Conservation (phyloP, 2,797 vertebrate genomes). For the Thaleichthys pacificus region DNA sequence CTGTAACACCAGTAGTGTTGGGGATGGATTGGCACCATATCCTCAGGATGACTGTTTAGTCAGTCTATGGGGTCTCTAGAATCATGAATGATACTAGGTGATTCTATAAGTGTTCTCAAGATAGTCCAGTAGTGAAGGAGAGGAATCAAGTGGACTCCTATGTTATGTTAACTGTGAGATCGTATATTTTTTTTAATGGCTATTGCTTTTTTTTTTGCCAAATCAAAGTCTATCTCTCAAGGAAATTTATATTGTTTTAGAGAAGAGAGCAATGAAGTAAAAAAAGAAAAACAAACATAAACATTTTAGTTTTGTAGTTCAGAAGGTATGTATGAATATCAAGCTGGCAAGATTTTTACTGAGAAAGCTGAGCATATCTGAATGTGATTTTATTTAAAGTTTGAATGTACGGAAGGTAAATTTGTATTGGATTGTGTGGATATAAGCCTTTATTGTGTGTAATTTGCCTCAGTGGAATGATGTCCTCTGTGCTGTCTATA, state of each 20-base stretch:
- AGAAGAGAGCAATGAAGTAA: slow-evolving; percentile 51
- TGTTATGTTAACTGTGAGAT: slow-evolving; percentile 42
- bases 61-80: slow-evolving; percentile 18
- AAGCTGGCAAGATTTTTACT: slow-evolving; percentile 72
- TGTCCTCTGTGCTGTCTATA: slow-evolving; percentile 64
- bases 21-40: not conserved
- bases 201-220: slow-evolving; percentile 48
- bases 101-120: slow-evolving; percentile 23
- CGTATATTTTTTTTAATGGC: slow-evolving; percentile 31
- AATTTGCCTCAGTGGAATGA: slow-evolving; percentile 56
- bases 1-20: slow-evolving; percentile 40
- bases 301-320: slow-evolving; percentile 16
- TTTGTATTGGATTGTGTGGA: slow-evolving; percentile 56
- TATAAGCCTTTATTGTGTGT: slow-evolving; percentile 50
- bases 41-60: slow-evolving; percentile 26
- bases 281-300: slow-evolving; percentile 15
- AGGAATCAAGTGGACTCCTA: slow-evolving; percentile 38
- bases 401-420: slow-evolving; percentile 72
- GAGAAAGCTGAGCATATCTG: slow-evolving; percentile 61
- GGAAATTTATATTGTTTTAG: slow-evolving; percentile 45
- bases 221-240: slow-evolving; percentile 45
- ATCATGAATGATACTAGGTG: slow-evolving; percentile 1
- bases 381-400: slow-evolving; percentile 75
- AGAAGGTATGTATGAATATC: slow-evolving; percentile 70
- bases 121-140: slow-evolving; percentile 29